phyloP scores from a whole-genome alignment of 2,888 invertebrate genomes.

The Pyralis farinalis region DNA sequence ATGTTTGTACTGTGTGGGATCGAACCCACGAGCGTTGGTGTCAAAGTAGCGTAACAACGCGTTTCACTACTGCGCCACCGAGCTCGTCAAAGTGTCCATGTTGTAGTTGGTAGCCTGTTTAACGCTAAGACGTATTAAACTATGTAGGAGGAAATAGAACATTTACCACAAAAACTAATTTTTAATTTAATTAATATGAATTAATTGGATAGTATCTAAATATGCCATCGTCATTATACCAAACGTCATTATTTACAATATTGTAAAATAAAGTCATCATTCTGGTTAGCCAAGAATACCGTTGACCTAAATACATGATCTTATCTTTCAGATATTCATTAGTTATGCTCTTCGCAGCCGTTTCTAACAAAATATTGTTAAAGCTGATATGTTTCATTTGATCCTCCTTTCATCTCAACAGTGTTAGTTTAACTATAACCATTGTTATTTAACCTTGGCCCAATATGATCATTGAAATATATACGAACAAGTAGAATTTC shows the following conservation, averaged over 20 bases:
- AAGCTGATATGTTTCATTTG: background rate
- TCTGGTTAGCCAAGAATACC: background rate
- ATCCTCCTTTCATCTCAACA: conserved; percentile 40
- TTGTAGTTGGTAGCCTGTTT: too few relatives aligned
- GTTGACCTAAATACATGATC: conserved; percentile 6
- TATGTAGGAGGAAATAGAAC: too few relatives aligned
- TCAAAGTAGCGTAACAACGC: too few relatives aligned
- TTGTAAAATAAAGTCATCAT: conserved; percentile 10
- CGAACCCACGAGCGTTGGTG: too few relatives aligned
- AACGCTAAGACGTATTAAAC: too few relatives aligned
- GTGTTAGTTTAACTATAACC: conserved; percentile 55
- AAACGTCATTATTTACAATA: conserved; percentile 4
- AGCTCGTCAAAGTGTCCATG: too few relatives aligned
- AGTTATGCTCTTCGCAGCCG: background rate
- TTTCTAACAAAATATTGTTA: background rate
- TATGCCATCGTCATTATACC: conserved; percentile 5
- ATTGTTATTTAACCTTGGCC: conserved; percentile 66
- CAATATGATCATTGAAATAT: conserved; percentile 34
- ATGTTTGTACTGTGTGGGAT: too few relatives aligned
- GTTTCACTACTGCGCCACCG: too few relatives aligned
- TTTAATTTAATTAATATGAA: too few relatives aligned
- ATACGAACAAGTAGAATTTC: conserved; percentile 33
- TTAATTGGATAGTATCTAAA: conserved; percentile 6
- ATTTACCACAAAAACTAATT: too few relatives aligned
- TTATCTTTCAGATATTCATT: conserved; percentile 1